Percentiles rank a stretch among this genome's conserved stretches.
These are phyloP conservation scores for Drosophila nasuta DNA, from an alignment of 1,140 invertebrate genomes.

Conservation along the genomic window DNA sequence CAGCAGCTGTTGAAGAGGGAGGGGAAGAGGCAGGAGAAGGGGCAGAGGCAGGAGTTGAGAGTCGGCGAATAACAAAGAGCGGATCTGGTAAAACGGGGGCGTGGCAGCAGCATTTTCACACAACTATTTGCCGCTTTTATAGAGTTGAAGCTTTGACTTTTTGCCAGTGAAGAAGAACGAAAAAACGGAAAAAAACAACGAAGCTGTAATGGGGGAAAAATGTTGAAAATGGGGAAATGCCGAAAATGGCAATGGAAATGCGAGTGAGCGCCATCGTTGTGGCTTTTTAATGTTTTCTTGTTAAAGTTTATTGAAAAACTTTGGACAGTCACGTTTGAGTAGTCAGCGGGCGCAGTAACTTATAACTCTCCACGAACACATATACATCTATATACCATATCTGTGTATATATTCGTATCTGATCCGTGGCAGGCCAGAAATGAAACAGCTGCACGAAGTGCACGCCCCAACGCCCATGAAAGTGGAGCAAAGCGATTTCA, in stretches of 20 bases:
- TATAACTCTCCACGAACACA: slow-evolving; percentile 56
- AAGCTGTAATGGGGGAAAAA: neutral
- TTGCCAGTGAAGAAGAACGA: slow-evolving; percentile 19
- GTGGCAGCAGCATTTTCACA: slow-evolving; percentile 54
- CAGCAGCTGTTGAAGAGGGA: neutral
- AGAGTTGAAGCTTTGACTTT: slow-evolving; percentile 78
- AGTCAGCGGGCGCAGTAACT: slow-evolving; percentile 73
- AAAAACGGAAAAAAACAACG: neutral
- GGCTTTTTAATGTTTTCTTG: slow-evolving; percentile 83
- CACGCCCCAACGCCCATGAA: slow-evolving; percentile 73
- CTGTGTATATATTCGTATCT: slow-evolving; percentile 28
- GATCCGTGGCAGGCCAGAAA: slow-evolving; percentile 49
- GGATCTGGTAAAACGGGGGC: slow-evolving; percentile 36
- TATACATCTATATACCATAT: slow-evolving; percentile 9
- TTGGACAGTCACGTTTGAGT: slow-evolving; percentile 83
- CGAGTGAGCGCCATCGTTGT: slow-evolving; percentile 74
- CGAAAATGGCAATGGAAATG: slow-evolving; percentile 60
- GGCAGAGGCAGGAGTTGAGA: neutral
- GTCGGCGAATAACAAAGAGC: slow-evolving; percentile 55
- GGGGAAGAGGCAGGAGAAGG: neutral
- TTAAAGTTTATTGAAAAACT: slow-evolving; percentile 84
- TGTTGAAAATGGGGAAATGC: neutral
- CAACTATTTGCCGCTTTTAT: slow-evolving; percentile 80
- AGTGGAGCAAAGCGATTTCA: slow-evolving; percentile 75
- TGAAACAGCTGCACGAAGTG: slow-evolving; percentile 72